Evolutionary conservation across 2,113 vertebrate species (phyloP), one percentile per base, ranked within the genome.

Genomic region (Chionodraco myersi): DNA sequence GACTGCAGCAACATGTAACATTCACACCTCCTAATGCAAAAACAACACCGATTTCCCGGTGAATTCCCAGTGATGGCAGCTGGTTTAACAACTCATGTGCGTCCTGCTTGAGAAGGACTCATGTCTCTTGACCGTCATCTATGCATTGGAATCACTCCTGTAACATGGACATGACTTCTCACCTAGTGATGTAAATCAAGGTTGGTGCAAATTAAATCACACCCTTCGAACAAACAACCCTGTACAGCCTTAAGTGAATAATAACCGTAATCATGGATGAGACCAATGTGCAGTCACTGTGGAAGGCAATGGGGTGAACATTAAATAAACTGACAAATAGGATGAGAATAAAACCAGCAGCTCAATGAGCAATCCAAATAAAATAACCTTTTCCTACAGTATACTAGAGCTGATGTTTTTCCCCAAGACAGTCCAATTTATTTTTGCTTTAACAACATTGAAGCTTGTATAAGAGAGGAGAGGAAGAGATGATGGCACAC

Each of bases 101-200:
- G 13, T 77, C 75, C 82, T 53, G 62, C 56, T 72, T 65, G 49
- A 71, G 75, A 60, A 1, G 62, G 70, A 79, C 49, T 79, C 66
- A 71, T 77, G 65, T 76, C 21, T 54, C 73, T 75, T 77, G 65
- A 79, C 75, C 59, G 75, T 82, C 66, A 80, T 75, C 62, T 30
- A 47, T 72, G 54, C 74, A 80, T 54, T 23, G 30, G n/a, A n/a
- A n/a, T n/a, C n/a, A n/a, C n/a, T 72, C 41, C 34, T 47, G 34
- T 66, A 67, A 78, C 88, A 62, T 72, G 76, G 44, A 75, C 85
- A 80, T 84, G 74, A 79, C 81, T 85, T 70, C 49, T 57, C 59
- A 48, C 56, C 67, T 49, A 53, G 45, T 60, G 45, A 30, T 61
- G 72, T 72, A 67, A 7, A 79, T 80, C 65, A 76, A 7, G 45